phyloP scores from a whole-genome alignment of 2,888 invertebrate genomes.

The Leucozona laternaria region DNA sequence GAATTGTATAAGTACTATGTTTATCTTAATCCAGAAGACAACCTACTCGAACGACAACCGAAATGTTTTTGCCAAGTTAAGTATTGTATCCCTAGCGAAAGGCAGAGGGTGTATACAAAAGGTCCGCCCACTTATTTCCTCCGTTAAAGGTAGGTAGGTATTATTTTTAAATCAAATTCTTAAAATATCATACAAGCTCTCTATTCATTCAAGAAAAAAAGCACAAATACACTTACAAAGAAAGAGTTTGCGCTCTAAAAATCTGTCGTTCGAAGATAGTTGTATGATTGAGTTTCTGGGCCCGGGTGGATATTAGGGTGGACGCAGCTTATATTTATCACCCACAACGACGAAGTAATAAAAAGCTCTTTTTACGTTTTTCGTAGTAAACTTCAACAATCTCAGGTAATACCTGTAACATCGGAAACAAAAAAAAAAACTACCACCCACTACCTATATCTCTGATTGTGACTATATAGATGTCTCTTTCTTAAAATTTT shows the following conservation, averaged over 20 bases:
- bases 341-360: background rate
- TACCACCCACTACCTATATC: background rate
- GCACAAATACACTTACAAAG: conserved; percentile 38
- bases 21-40: no score
- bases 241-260: conserved; percentile 54
- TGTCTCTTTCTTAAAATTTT: conserved; percentile 1
- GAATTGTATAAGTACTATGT: no score
- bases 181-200: conserved; percentile 12
- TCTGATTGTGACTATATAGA: background rate
- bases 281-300: background rate
- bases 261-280: background rate
- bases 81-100: conserved; percentile 20
- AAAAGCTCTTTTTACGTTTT: conserved; percentile 65
- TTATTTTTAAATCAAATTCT: conserved; percentile 6
- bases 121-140: conserved; percentile 64
- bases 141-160: conserved; percentile 26
- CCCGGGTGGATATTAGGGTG: background rate
- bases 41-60: conserved; percentile 38
- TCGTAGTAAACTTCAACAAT: conserved; percentile 56
- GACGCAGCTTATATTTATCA: conserved; percentile 63
- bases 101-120: background rate
- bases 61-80: conserved; percentile 46
- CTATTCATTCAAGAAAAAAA: conserved; percentile 20
- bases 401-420: conserved; percentile 38
- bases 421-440: background rate